phyloP scores from a whole-genome alignment of 2,113 vertebrate species.

The Malurus cyaneus region DNA sequence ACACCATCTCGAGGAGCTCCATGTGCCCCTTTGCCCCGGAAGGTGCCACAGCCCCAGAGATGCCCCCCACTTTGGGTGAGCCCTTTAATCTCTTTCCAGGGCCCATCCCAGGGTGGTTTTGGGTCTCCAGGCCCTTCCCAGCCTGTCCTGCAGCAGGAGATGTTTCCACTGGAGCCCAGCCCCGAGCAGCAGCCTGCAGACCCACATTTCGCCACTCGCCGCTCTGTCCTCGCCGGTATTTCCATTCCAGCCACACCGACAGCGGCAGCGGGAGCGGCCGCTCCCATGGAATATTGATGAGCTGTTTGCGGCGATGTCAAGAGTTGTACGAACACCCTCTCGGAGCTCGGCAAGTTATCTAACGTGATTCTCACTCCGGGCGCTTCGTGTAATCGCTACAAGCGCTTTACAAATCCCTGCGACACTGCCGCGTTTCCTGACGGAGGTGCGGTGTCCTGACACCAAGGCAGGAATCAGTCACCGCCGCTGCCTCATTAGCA shows the following conservation, averaged over 20 bases:
- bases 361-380: neutral
- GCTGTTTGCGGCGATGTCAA: slow-evolving; percentile 53
- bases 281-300: slow-evolving; percentile 62
- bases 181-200: neutral
- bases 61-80: rapidly evolving
- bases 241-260: neutral
- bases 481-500: neutral
- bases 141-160: neutral
- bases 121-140: neutral
- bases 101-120: rapidly evolving
- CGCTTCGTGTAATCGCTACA: neutral
- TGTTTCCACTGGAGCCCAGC: neutral
- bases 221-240: neutral
- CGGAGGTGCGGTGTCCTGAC: neutral
- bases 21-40: too few relatives aligned
- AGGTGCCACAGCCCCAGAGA: neutral
- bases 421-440: slow-evolving; percentile 5
- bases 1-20: too few relatives aligned
- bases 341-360: neutral
- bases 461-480: neutral
- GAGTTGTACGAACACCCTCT: slow-evolving; percentile 4
- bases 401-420: neutral
- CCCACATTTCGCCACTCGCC: neutral
- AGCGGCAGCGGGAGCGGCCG: neutral
- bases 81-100: neutral